Evolutionary conservation across 2,113 vertebrate species (phyloP).

Genomic region (Pangasianodon hypophthalmus): DNA sequence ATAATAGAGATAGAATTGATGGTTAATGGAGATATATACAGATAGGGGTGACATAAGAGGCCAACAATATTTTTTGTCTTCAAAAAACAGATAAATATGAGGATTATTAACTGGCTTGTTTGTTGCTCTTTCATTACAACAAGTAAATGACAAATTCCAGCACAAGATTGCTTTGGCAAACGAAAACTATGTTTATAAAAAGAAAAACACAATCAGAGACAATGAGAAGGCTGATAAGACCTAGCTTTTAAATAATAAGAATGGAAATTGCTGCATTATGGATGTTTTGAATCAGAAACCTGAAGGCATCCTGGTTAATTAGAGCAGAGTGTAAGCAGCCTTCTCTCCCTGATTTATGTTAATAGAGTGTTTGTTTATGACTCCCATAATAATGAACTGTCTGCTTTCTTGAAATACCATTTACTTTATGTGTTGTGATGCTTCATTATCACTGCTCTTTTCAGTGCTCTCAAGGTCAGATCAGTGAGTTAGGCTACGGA

Average conservation of each 20-base stretch:
- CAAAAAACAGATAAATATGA: neutral
- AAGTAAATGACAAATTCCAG: neutral
- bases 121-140: neutral
- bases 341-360: conserved; percentile 55
- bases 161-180: neutral
- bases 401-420: conserved; percentile 28
- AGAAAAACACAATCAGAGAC: neutral
- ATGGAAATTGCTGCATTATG: conserved; percentile 42
- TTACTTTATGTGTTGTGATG: conserved; percentile 22
- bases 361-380: conserved; percentile 42
- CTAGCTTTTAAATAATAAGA: neutral
- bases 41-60: neutral
- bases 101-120: neutral
- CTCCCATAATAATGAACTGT: conserved; percentile 28
- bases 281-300: conserved; percentile 22
- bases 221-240: neutral
- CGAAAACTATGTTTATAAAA: neutral
- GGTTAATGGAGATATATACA: neutral
- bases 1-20: neutral
- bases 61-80: neutral
- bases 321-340: conserved; percentile 32
- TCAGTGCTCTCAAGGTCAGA: conserved; percentile 45
- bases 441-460: conserved; percentile 59
- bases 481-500: neutral
- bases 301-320: conserved; percentile 54